Base-by-base conservation (phyloP, 2,113 vertebrate genomes). In the Nannobrachium achirus region DNA sequence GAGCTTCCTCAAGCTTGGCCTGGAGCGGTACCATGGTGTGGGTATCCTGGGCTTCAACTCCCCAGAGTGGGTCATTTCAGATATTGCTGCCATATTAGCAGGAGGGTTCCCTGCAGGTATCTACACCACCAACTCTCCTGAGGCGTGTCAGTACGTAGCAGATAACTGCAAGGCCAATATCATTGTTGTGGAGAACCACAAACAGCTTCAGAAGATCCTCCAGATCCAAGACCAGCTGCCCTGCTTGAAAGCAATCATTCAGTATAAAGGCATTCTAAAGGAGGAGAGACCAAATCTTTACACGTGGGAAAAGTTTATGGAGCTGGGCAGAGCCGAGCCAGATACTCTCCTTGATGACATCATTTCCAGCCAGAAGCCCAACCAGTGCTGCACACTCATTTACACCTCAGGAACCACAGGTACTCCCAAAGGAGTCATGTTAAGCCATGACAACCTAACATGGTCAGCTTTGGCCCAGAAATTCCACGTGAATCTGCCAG, bases 11-110 rank as follows among this genome's bases (percentile, higher is more conserved):
- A 92, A 99, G 97, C 92, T 99, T 53, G 98, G 98, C 0, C 76
- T 99, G 71, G 58, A 96, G 80, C 93, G 94, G 3, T 96, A 92
- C 92, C 95, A 96, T 0, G 94, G 95, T 0, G 96, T 99, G 0
- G 94, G 96, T 19, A 97, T 99, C 79, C 83, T 99, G 80, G 98
- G 97, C 8, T 98, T 96, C 71, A 99, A 99, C 90, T 95, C 97
- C 0, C 40, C 69, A 0, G 95, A 98, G 90, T 99, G 98, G 98
- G 92, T 96, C 65, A 89, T 97, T 2, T 65, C 95, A 0, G 95
- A 96, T 69, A 78, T 99, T 0, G 96, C 89, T 4, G 86, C 96
- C 8, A 95, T 98, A 82, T 58, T 98, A 10, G 96, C 96, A 1
- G 96, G 97, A 1, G 97, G 97, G 0, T 89, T 98, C 58, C 94